phyloP scores from a whole-genome alignment of 92 coral and sea anemone genomes.

The Phenganax marumi region DNA sequence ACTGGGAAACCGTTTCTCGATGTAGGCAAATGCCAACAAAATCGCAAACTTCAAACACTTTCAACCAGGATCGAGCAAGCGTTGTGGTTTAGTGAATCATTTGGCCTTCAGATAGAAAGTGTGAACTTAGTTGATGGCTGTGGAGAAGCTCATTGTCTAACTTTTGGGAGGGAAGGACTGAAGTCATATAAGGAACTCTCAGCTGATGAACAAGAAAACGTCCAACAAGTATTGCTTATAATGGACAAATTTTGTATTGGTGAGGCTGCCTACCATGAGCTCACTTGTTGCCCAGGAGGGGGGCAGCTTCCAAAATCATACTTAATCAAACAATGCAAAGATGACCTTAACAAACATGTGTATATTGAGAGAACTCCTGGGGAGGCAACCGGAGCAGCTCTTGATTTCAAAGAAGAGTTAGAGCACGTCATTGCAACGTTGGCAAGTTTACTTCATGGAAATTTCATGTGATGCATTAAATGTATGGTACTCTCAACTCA shows the following conservation, averaged over 20 bases:
- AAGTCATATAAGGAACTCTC: conserved; percentile 5
- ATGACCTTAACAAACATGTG: conserved; percentile 8
- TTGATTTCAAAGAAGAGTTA: conserved; percentile 19
- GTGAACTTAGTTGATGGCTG: conserved; percentile 10
- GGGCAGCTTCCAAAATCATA: conserved; percentile 15
- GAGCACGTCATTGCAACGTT: conserved; percentile 12
- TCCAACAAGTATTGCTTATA: conserved; percentile 11
- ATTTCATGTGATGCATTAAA: neutral
- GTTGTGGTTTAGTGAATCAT: conserved; percentile 14
- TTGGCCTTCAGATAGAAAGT: conserved; percentile 19
- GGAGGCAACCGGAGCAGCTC: conserved; percentile 4
- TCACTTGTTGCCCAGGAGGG: conserved; percentile 19
- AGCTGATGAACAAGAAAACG: conserved; percentile 1
- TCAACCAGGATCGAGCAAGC: conserved; percentile 26
- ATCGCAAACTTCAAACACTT: conserved; percentile 12
- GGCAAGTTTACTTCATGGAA: neutral
- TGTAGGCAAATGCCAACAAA: conserved; percentile 18
- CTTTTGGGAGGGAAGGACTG: conserved; percentile 9
- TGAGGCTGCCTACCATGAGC: conserved; percentile 24
- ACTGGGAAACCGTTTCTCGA: conserved; percentile 18
- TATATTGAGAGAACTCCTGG: conserved; percentile 26
- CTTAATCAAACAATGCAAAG: conserved; percentile 28
- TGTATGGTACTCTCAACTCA: too few relatives aligned
- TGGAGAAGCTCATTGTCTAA: conserved; percentile 8
- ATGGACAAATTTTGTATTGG: too few relatives aligned